phyloP scores from a whole-genome alignment of 2,113 vertebrate species.

The Bubo bubo region DNA sequence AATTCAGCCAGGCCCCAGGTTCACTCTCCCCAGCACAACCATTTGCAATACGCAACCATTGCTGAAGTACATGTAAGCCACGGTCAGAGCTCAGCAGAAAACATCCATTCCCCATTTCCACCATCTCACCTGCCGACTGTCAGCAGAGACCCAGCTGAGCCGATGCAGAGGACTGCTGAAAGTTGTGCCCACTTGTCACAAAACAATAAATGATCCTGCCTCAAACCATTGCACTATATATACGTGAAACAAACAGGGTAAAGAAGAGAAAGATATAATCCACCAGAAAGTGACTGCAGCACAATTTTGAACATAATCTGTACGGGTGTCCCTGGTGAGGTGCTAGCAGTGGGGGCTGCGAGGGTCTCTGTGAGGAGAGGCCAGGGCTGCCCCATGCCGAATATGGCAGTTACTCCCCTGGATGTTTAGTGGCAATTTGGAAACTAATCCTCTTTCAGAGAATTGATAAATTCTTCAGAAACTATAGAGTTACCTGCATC shows the following conservation, averaged over 20 bases:
- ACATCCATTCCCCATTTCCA: background rate
- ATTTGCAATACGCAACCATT: background rate
- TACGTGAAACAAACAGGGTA: background rate
- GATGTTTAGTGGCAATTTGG: constrained; percentile 30
- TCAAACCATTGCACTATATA: background rate
- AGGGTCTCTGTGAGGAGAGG: background rate
- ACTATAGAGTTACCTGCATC: background rate
- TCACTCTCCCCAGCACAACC: background rate
- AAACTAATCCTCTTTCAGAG: constrained; percentile 26
- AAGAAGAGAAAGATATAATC: background rate
- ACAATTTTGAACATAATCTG: rapidly evolving
- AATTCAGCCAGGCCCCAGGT: background rate
- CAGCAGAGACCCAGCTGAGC: background rate
- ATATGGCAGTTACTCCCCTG: rapidly evolving
- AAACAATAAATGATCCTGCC: background rate
- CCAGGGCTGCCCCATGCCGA: rapidly evolving
- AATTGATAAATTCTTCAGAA: background rate
- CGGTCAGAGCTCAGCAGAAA: background rate
- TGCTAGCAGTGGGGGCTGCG: too few relatives aligned
- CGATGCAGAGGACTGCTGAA: rapidly evolving
- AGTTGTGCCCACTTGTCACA: too few relatives aligned
- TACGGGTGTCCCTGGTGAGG: rapidly evolving
- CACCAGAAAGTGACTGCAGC: background rate
- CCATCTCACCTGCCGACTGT: background rate
- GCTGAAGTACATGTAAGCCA: background rate